phyloP scores from a whole-genome alignment of 1,140 invertebrate genomes.

The Diachasma alloeum region DNA sequence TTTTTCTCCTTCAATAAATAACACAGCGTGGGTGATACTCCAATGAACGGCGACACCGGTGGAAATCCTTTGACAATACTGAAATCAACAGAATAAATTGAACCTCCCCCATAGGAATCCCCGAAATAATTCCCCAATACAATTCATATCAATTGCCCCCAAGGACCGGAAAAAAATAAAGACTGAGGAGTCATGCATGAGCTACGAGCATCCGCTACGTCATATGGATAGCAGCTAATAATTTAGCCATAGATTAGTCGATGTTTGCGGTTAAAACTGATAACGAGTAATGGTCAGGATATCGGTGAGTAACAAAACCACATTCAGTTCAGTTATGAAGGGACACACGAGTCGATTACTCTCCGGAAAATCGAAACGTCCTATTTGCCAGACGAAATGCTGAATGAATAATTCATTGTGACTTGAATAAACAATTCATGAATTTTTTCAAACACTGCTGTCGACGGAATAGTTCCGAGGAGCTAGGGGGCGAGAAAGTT shows the following conservation, averaged over 20 bases:
- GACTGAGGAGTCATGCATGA: background rate
- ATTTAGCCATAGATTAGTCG: background rate
- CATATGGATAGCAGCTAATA: background rate
- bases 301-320: background rate
- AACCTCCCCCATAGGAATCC: background rate
- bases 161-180: background rate
- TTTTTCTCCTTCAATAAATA: constrained; percentile 97
- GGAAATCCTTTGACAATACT: constrained; percentile 97
- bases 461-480: background rate
- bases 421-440: background rate
- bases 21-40: constrained; percentile 95
- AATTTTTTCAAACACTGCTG: background rate
- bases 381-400: background rate
- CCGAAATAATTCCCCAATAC: background rate
- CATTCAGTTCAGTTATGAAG: background rate
- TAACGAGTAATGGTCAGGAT: background rate
- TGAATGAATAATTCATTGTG: background rate
- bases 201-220: background rate
- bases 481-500: background rate
- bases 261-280: background rate
- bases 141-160: no score
- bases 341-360: background rate
- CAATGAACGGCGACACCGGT: constrained; percentile 96
- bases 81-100: constrained; percentile 43
- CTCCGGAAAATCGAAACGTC: background rate